Conservation (phyloP, 2,113 vertebrate species). For the Hystrix cristata region DNA sequence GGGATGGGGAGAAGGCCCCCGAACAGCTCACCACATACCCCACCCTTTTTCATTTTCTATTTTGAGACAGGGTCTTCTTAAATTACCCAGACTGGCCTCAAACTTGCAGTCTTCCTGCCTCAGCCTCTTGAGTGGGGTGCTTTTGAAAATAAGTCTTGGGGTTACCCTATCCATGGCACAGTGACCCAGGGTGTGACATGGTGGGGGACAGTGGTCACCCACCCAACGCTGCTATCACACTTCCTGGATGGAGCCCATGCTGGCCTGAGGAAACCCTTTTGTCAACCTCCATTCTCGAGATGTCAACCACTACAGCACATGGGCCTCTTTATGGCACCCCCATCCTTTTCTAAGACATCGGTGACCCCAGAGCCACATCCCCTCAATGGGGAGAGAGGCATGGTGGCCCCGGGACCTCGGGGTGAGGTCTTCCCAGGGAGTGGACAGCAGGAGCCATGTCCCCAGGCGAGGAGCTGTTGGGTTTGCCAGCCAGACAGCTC, state of each 20-base stretch:
- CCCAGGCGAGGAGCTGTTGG: not conserved
- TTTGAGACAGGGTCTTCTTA: not conserved
- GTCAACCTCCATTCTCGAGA: not conserved
- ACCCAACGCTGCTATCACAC: not conserved
- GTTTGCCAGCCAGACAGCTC: not conserved
- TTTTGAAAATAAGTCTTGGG: accelerated
- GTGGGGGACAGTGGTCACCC: not conserved
- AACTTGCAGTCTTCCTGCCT: not conserved
- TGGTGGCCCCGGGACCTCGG: not conserved
- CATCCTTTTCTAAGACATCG: not conserved
- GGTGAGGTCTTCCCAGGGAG: not conserved
- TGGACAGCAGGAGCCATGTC: not conserved
- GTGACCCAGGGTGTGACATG: accelerated
- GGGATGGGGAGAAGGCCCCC: not conserved
- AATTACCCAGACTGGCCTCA: not conserved
- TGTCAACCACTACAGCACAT: not conserved
- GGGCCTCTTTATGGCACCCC: not conserved
- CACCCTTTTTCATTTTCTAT: not conserved
- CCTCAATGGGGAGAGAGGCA: not conserved
- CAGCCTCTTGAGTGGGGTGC: not conserved
- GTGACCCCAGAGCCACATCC: not conserved
- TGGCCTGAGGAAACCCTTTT: not conserved
- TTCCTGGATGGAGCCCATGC: not conserved
- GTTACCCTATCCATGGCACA: accelerated
- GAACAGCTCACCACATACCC: not conserved